Conservation (phyloP, 2,888 invertebrate genomes). For the Agonopterix alstromeriana region DNA sequence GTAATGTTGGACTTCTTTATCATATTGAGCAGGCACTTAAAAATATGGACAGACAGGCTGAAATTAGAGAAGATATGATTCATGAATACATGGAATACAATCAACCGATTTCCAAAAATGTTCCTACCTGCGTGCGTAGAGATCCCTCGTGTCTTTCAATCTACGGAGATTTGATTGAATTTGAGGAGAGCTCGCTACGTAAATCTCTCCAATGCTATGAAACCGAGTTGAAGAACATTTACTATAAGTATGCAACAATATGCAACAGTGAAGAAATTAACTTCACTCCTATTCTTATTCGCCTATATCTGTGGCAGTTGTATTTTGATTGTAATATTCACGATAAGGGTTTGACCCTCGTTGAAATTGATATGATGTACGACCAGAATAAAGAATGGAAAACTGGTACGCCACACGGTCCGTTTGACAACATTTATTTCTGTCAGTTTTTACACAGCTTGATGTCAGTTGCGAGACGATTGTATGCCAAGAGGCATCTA, state of each 20-base stretch:
- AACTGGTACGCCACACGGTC: slow-evolving; percentile 60
- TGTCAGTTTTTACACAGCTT: slow-evolving; percentile 79
- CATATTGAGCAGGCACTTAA: slow-evolving; percentile 56
- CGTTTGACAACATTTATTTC: slow-evolving; percentile 78
- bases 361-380: slow-evolving; percentile 68
- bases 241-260: slow-evolving; percentile 69
- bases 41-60: slow-evolving; percentile 44
- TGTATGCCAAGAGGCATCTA: slow-evolving; percentile 53
- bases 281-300: slow-evolving; percentile 62
- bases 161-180: slow-evolving; percentile 33
- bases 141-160: neutral
- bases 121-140: slow-evolving; percentile 7
- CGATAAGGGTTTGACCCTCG: slow-evolving; percentile 62
- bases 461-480: slow-evolving; percentile 63
- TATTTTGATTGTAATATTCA: slow-evolving; percentile 75
- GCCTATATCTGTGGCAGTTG: slow-evolving; percentile 78
- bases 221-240: slow-evolving; percentile 64
- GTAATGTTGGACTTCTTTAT: slow-evolving; percentile 55
- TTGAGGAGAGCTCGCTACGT: slow-evolving; percentile 61
- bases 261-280: slow-evolving; percentile 47
- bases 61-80: slow-evolving; percentile 37
- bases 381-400: slow-evolving; percentile 64
- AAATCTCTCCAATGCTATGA: slow-evolving; percentile 66
- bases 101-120: slow-evolving; percentile 14
- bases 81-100: slow-evolving; percentile 47